Conservation (phyloP, 1,140 invertebrate species). For the Diabrotica undecimpunctata region DNA sequence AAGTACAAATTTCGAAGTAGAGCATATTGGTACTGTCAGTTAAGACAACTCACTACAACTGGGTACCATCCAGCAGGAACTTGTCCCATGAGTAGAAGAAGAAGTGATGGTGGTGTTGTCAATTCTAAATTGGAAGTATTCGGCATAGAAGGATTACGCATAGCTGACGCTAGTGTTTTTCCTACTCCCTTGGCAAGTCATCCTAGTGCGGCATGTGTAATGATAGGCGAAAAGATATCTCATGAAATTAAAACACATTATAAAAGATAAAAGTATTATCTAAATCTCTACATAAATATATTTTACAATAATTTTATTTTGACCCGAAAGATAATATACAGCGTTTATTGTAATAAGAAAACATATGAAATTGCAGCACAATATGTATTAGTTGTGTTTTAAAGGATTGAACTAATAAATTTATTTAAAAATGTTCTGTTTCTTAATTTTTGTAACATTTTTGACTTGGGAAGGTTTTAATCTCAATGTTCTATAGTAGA, state of each 20-base stretch:
- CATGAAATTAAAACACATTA: slow-evolving; percentile 63
- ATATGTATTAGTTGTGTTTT: too few relatives aligned
- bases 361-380: too few relatives aligned
- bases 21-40: slow-evolving; percentile 13
- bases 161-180: slow-evolving; percentile 71
- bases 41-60: slow-evolving; percentile 6
- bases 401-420: too few relatives aligned
- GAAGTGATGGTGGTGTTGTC: slow-evolving; percentile 46
- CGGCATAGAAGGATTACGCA: slow-evolving; percentile 54
- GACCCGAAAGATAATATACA: too few relatives aligned
- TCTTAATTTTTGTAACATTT: too few relatives aligned
- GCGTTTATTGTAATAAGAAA: too few relatives aligned
- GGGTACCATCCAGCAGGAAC: slow-evolving; percentile 53
- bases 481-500: too few relatives aligned
- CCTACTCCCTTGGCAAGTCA: slow-evolving; percentile 64
- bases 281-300: too few relatives aligned
- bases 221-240: slow-evolving; percentile 82
- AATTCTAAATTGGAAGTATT: slow-evolving; percentile 52
- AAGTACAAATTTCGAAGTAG: not conserved
- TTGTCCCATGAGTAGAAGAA: slow-evolving; percentile 51
- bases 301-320: too few relatives aligned
- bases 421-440: too few relatives aligned
- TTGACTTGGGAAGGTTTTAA: too few relatives aligned
- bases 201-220: slow-evolving; percentile 66
- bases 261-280: not conserved